Base-by-base conservation (phyloP, 2,888 invertebrate species). In the Apotomis capreana region DNA sequence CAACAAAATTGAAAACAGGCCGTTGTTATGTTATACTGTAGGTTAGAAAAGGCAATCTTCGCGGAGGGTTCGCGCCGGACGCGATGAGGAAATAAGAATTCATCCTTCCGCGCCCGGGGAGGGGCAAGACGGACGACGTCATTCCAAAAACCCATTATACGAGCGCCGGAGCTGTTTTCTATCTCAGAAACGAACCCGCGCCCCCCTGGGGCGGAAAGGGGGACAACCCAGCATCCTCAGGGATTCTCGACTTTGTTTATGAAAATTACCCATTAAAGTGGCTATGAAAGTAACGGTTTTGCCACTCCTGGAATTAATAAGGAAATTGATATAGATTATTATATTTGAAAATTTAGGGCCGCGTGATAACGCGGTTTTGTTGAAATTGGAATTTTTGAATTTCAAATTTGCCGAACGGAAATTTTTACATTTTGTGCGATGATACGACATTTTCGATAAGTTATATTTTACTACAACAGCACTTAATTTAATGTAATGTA, bases 61-160 rank as follows among this genome's bases (percentile, higher is more conserved):
- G 90, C 89, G 89, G 89, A 91, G 90, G 91, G 92, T 88, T 87
- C 87, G 88, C 84, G 86, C 89, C 91, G 92, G 92, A 78, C 59
- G 70, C 58, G 70, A 71, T 70, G 79, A 74, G 75, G 76, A 74
- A 76, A 73, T 73, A 73, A 78, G 77, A 71, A 71, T 71, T 71
- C 71, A 71, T 71, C 71, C 71, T 68, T 68, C 46, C 71, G 13
- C 63, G 63, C 69, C 63, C 36, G 79, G 80, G 81, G 81, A 82
- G 86, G 89, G 88, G 89, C 90, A 94, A 95, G 95, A 95, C 94
- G 95, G 94, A 95, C 94, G 95, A 94, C 94, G 94, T 94, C 94
- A 95, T 95, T 95, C 95, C 95, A 94, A 94, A 94, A 94, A 94
- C 94, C 95, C 95, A 95, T 95, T 95, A 95, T 94, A 94, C 95